These are phyloP conservation scores for Myodes glareolus DNA, from an alignment of 2,113 vertebrate genomes.

Conservation along the genomic window DNA sequence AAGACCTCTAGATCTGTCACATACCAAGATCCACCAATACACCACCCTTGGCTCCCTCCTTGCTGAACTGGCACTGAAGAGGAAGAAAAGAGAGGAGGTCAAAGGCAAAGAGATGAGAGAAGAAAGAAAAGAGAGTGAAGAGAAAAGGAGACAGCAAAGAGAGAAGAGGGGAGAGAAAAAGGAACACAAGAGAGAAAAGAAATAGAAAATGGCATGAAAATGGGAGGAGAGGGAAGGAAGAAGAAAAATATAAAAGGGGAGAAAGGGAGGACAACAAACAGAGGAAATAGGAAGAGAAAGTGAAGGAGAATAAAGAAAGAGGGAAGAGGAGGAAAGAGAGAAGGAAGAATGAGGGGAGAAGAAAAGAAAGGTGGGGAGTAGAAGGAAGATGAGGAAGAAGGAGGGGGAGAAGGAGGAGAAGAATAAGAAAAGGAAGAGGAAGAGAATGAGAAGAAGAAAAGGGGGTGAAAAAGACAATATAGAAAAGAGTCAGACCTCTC, in stretches of 20 bases:
- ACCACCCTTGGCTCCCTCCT: background rate
- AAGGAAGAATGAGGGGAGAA: background rate
- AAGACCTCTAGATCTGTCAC: background rate
- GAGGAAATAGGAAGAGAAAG: too few species aligned
- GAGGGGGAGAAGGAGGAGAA: rapidly evolving
- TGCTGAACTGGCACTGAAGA: background rate
- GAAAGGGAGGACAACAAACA: rapidly evolving
- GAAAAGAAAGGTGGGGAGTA: rapidly evolving
- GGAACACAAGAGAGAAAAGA: background rate
- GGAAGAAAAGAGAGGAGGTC: too few species aligned
- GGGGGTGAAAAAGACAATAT: rapidly evolving
- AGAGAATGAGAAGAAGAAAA: background rate
- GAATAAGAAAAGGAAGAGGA: rapidly evolving
- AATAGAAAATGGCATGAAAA: background rate
- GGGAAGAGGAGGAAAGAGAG: background rate
- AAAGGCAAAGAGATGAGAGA: background rate
- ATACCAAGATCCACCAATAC: background rate
- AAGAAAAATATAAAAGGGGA: background rate
- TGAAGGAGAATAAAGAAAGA: rapidly evolving
- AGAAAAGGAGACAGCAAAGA: background rate
- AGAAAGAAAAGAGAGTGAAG: too few species aligned
- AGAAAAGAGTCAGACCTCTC: background rate
- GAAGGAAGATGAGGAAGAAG: too few species aligned
- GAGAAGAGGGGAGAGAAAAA: too few species aligned
- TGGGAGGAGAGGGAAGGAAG: background rate